Base-by-base conservation (phyloP, 2,113 vertebrate genomes). In the Xiphorhynchus elegans region DNA sequence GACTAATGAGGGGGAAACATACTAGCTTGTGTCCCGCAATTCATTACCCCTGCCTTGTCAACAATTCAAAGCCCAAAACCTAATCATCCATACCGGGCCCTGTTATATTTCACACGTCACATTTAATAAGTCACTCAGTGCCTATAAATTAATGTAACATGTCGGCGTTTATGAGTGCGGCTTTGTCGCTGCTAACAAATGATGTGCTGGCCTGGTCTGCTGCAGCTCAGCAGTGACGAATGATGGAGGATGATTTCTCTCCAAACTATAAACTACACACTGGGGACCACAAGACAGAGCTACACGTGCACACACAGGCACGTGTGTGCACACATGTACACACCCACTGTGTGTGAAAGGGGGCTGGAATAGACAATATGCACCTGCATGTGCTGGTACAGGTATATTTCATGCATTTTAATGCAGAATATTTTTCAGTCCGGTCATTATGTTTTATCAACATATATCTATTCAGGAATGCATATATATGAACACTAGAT, bases 81-180 rank as follows among this genome's bases (percentile, higher is more conserved):
- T 98, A 98, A 98, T 98, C 98, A 98, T 98, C 98, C 98, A 97
- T 98, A 98, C 98, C 55, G 44, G 97, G 98, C 97, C 97, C 97
- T 97, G 98, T 98, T 98, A 98, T 98, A 98, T 98, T 98, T 98
- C 98, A 98, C 98, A 98, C 97, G 97, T 98, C 98, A 98, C 98
- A 98, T 98, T 98, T 98, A 98, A 98, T 98, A 98, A 98, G 98
- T 98, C 98, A 98, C 98, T 98, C 98, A 98, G 97, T 98, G 97
- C 98, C 98, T 98, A 98, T 98, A 98, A 98, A 98, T 98, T 98
- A 98, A 98, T 98, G 98, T 98, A 98, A 98, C 98, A 98, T 98
- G 98, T 98, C 98, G 96, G 98, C 97, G 81, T 98, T 98, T 98
- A 98, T 98, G 98, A 98, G 97, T 90, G 81, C 10, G 70, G 98